Evolutionary conservation across 2,113 vertebrate genomes (phyloP).

Genomic region (Mesitornis unicolor): DNA sequence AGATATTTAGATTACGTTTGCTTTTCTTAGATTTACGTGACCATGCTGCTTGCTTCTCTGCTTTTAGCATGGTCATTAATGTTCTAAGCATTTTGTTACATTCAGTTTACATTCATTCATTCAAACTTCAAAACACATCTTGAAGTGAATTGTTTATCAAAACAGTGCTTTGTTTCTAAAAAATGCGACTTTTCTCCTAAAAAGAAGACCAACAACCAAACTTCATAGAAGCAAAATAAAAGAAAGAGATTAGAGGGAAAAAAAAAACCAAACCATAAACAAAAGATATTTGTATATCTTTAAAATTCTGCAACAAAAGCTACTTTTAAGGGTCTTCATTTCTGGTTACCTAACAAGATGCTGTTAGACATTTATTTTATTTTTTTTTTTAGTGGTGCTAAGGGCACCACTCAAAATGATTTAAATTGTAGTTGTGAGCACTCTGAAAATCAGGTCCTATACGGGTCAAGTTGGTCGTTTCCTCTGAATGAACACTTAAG

Average conservation of each 20-base stretch:
- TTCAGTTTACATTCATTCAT: not conserved
- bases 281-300: not conserved
- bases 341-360: not conserved
- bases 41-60: not conserved
- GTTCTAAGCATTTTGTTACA: not conserved
- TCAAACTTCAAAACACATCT: not conserved
- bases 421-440: not conserved
- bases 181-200: not conserved
- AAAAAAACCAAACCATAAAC: no score
- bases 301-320: not conserved
- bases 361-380: not conserved
- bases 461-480: conserved; percentile 7
- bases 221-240: not conserved
- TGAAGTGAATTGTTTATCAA: not conserved
- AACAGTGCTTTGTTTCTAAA: not conserved
- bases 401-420: not conserved
- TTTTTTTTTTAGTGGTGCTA: not conserved
- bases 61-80: not conserved
- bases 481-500: not conserved
- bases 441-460: not conserved
- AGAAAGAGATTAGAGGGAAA: not conserved
- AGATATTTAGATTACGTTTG: not conserved
- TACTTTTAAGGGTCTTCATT: not conserved
- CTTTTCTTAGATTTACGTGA: not conserved
- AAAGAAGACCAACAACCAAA: not conserved